Percentiles rank a stretch among this genome's conserved stretches.
phyloP scores from a whole-genome alignment of 1,140 invertebrate species.

The Delia radicum region DNA sequence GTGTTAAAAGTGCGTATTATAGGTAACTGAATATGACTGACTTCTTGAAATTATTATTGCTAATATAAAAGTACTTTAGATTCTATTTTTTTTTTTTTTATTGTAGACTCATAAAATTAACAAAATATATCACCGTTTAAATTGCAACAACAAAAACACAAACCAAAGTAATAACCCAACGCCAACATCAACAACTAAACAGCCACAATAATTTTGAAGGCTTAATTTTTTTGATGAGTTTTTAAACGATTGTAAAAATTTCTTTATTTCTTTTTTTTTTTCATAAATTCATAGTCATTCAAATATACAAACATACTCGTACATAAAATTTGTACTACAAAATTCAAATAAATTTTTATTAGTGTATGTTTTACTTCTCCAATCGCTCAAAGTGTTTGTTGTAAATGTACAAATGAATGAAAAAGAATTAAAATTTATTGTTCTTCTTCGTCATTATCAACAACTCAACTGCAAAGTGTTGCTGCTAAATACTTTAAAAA shows the following conservation, averaged over 20 bases:
- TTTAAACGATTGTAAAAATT: slow-evolving; percentile 53
- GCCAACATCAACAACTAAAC: background rate
- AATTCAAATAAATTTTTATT: slow-evolving; percentile 14
- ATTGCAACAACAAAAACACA: slow-evolving; percentile 13
- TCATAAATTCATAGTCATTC: background rate
- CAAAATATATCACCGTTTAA: background rate
- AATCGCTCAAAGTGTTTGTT: background rate
- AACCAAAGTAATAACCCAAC: slow-evolving; percentile 32
- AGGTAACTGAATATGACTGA: background rate
- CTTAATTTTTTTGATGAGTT: slow-evolving; percentile 54
- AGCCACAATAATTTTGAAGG: slow-evolving; percentile 30
- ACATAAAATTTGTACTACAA: background rate
- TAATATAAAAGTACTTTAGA: slow-evolving; percentile 46
- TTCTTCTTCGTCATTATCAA: background rate
- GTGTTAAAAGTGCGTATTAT: background rate
- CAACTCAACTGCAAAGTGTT: background rate
- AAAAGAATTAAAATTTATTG: background rate
- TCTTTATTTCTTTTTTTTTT: background rate
- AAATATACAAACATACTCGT: background rate
- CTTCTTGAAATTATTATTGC: slow-evolving; percentile 37
- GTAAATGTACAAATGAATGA: background rate
- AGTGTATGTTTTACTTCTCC: background rate
- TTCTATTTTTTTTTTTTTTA: background rate
- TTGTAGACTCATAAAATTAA: slow-evolving; percentile 49
- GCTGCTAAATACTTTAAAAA: no score